Percentiles rank a stretch among this genome's conserved stretches.
Evolutionary conservation across 37 sponge, comb jelly and placozoan species (phyloP).

Genomic region (Ianthella basta): DNA sequence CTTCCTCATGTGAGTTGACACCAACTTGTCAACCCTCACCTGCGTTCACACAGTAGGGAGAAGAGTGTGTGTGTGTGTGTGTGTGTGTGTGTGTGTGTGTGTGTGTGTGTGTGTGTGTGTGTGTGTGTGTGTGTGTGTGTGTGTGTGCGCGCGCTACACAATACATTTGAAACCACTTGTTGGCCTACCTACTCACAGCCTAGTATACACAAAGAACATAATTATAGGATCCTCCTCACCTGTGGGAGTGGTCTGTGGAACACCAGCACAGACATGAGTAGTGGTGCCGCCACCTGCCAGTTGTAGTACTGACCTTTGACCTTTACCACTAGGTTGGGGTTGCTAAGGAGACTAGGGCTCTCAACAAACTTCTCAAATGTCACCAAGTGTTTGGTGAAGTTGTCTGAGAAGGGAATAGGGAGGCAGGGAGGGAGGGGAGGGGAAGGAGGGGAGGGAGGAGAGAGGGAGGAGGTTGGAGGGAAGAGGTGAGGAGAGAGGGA

Average conservation of each 20-base stretch:
- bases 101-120: too few relatives aligned
- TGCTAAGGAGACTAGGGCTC: slow-evolving; percentile 36
- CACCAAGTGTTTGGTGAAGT: slow-evolving; percentile 53
- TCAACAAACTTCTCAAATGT: slow-evolving; percentile 63
- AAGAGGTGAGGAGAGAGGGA: too few relatives aligned
- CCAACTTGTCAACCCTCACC: background rate
- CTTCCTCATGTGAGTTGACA: background rate
- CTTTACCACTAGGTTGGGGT: slow-evolving; percentile 76
- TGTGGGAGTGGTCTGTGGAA: slow-evolving; percentile 71
- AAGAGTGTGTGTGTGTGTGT: too few relatives aligned
- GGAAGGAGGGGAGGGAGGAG: too few relatives aligned
- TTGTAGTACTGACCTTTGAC: slow-evolving; percentile 74
- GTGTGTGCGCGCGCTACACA: too few relatives aligned
- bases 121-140: too few relatives aligned
- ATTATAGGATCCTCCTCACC: too few relatives aligned
- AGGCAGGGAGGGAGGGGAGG: background rate
- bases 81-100: too few relatives aligned
- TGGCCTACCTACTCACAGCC: background rate
- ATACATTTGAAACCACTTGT: too few relatives aligned
- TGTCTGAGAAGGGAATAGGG: slow-evolving; percentile 29
- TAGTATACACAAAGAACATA: too few relatives aligned
- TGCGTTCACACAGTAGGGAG: background rate
- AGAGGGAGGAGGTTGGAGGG: too few relatives aligned
- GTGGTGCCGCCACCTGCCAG: slow-evolving; percentile 81
- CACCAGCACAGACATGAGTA: slow-evolving; percentile 77